Conservation (phyloP, 1,140 invertebrate genomes). For the Tetragonula clypearis region DNA sequence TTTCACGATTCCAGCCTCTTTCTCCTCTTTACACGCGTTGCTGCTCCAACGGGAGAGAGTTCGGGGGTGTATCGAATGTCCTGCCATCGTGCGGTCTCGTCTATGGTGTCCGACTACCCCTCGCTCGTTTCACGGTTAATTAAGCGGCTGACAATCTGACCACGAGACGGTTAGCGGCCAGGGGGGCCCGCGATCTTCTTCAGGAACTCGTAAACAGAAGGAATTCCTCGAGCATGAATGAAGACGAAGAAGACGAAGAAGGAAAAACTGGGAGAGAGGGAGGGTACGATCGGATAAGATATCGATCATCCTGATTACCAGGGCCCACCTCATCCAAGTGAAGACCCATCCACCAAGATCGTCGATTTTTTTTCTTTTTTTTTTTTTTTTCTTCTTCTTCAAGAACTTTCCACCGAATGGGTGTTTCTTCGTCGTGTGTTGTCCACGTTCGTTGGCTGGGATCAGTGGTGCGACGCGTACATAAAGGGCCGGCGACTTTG, state of each 20-base stretch:
- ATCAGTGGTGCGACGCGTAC: constrained; percentile 23
- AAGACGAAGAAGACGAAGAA: constrained; percentile 56
- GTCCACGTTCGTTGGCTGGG: constrained; percentile 5
- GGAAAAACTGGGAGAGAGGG: not conserved
- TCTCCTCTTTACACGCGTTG: constrained; percentile 4
- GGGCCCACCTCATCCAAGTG: constrained; percentile 23
- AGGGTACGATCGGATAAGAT: constrained; percentile 36
- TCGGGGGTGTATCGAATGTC: constrained; percentile 81
- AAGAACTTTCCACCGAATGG: constrained; percentile 35
- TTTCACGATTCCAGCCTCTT: not conserved
- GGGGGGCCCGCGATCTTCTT: constrained; percentile 71
- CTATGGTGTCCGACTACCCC: constrained; percentile 79
- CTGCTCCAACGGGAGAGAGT: constrained; percentile 53
- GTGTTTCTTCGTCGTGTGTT: constrained; percentile 29
- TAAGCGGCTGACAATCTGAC: constrained; percentile 81
- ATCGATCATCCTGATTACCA: constrained; percentile 63
- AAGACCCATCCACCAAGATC: constrained; percentile 15
- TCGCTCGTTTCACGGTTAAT: constrained; percentile 82
- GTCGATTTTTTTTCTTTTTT: constrained; percentile 38
- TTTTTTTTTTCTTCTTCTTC: too few relatives aligned
- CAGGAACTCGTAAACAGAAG: constrained; percentile 76
- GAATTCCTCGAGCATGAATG: constrained; percentile 78
- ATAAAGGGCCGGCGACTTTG: constrained; percentile 45
- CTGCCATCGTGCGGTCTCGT: constrained; percentile 76
- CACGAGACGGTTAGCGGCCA: constrained; percentile 78